Conservation (phyloP, 2,113 vertebrate species). For the Micromys minutus region DNA sequence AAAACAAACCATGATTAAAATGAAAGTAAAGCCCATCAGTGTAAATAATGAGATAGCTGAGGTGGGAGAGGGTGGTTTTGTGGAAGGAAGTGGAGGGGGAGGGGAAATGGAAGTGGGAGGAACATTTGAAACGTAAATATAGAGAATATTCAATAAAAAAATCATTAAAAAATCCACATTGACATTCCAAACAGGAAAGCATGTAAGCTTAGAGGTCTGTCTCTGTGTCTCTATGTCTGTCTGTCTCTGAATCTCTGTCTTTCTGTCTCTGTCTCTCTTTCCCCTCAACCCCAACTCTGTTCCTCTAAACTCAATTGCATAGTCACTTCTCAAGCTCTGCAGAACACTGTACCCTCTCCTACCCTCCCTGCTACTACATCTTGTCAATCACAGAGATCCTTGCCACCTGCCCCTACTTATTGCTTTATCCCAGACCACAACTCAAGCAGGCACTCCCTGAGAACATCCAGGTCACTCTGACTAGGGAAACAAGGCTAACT, state of each 20-base stretch:
- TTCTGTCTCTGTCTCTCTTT: too few species aligned
- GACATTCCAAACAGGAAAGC: neutral
- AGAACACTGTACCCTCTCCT: neutral
- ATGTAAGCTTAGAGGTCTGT: neutral
- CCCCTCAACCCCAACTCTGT: too few species aligned
- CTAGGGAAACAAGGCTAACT: neutral
- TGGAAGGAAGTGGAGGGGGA: too few species aligned
- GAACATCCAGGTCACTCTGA: neutral
- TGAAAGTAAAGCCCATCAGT: neutral
- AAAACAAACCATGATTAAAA: slow-evolving; percentile 22
- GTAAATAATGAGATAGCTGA: neutral
- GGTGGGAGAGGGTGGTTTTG: too few species aligned
- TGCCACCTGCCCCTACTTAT: neutral
- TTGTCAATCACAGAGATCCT: neutral
- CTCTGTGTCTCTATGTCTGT: too few species aligned
- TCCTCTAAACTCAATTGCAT: neutral
- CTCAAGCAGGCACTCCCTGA: neutral
- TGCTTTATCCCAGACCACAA: neutral
- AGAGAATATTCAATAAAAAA: too few species aligned
- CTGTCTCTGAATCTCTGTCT: too few species aligned
- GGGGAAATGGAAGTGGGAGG: too few species aligned
- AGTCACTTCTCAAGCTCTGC: neutral
- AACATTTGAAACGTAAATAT: too few species aligned
- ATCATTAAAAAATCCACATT: slow-evolving; percentile 33
- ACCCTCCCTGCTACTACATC: neutral